Conservation (phyloP, 2,888 invertebrate genomes). For the Pterostichus niger region DNA sequence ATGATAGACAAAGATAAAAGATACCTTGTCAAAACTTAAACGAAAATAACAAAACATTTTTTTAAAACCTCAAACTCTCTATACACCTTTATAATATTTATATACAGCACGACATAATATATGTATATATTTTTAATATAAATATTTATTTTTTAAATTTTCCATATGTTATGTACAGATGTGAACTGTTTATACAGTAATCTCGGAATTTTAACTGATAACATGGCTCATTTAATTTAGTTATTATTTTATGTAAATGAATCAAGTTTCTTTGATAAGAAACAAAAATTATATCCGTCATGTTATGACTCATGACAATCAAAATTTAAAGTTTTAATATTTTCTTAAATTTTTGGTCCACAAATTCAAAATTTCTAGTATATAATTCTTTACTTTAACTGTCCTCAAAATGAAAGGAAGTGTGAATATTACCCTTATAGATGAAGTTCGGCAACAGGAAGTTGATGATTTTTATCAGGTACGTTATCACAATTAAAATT, state of each 20-base stretch:
- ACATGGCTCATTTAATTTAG: too few relatives aligned
- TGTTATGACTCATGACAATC: background rate
- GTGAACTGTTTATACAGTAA: background rate
- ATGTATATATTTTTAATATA: too few relatives aligned
- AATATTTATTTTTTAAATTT: background rate
- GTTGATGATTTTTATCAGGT: slow-evolving; percentile 78
- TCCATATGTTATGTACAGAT: slow-evolving; percentile 11
- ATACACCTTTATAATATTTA: too few relatives aligned
- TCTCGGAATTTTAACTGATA: too few relatives aligned
- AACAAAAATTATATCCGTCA: too few relatives aligned
- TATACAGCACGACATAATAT: too few relatives aligned
- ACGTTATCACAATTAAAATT: slow-evolving; percentile 4
- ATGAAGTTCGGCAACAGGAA: slow-evolving; percentile 75
- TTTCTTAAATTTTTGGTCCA: background rate
- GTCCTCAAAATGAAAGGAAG: slow-evolving; percentile 70
- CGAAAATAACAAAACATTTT: slow-evolving; percentile 29
- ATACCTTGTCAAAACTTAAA: background rate
- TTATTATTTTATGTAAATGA: too few relatives aligned
- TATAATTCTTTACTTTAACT: slow-evolving; percentile 2
- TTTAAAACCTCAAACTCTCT: background rate
- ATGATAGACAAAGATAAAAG: slow-evolving; percentile 6
- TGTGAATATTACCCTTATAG: slow-evolving; percentile 74
- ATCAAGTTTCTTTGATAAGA: background rate
- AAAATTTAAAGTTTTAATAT: too few relatives aligned
- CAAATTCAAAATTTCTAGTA: slow-evolving; percentile 8